Percentiles rank a stretch among this genome's conserved stretches.
Evolutionary conservation across 2,797 vertebrate species (phyloP).

Genomic region (Coreius guichenoti): DNA sequence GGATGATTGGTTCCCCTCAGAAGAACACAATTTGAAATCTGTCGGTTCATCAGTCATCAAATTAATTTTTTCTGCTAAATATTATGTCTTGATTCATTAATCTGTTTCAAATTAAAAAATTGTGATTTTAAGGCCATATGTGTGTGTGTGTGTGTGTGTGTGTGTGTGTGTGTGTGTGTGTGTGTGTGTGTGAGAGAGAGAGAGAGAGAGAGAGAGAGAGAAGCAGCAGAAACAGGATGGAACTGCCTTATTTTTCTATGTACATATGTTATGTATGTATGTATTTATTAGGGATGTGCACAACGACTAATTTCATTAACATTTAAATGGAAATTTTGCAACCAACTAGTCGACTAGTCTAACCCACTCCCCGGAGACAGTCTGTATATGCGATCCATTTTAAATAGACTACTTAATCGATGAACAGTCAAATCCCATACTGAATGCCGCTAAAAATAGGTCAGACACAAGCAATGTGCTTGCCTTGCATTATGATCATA

Average conservation of each 20-base stretch:
- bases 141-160: not conserved
- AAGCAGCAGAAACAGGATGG: not conserved
- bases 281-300: not conserved
- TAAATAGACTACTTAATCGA: not conserved
- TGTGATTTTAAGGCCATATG: not conserved
- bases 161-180: too few relatives aligned
- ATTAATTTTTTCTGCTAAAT: not conserved
- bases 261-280: too few relatives aligned
- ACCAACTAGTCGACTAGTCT: not conserved
- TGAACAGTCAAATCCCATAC: not conserved
- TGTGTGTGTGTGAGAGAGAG: too few relatives aligned
- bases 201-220: not conserved
- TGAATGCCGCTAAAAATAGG: not conserved
- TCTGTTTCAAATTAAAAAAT: too few relatives aligned
- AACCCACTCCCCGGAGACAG: too few relatives aligned
- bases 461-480: not conserved
- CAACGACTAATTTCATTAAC: not conserved
- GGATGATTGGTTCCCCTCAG: not conserved
- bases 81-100: not conserved
- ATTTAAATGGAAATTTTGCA: not conserved
- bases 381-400: not conserved
- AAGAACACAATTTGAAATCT: not conserved
- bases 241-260: not conserved
- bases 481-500: not conserved
- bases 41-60: not conserved